Percentiles rank a stretch among this genome's conserved stretches.
Evolutionary conservation across 2,888 invertebrate genomes (phyloP).

Genomic region (Linnaemya vulpina): DNA sequence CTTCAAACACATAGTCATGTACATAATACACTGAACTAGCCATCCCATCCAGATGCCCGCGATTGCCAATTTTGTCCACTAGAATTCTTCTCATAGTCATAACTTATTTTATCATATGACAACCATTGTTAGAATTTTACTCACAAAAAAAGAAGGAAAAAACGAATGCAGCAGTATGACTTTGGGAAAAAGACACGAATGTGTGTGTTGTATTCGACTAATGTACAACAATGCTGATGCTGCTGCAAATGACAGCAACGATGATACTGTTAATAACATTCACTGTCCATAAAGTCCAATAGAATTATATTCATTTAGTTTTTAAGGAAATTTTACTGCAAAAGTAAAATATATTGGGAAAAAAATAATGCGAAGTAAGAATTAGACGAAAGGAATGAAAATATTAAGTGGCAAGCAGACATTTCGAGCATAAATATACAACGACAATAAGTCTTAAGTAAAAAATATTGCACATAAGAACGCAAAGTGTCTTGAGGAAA

Average conservation of each 20-base stretch:
- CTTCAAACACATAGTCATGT: no score
- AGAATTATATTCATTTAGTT: slow-evolving; percentile 43
- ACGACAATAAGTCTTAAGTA: slow-evolving; percentile 45
- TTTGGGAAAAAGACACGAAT: slow-evolving; percentile 19
- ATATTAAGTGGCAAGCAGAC: slow-evolving; percentile 41
- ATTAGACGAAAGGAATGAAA: slow-evolving; percentile 7
- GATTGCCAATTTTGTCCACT: not conserved
- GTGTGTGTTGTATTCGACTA: slow-evolving; percentile 45
- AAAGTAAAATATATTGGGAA: slow-evolving; percentile 29
- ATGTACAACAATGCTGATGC: slow-evolving; percentile 37
- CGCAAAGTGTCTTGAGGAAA: slow-evolving; percentile 15
- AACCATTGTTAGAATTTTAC: slow-evolving; percentile 38
- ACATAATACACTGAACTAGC: not conserved
- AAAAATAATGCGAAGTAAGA: slow-evolving; percentile 33
- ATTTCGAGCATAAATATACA: slow-evolving; percentile 49
- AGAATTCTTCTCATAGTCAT: slow-evolving; percentile 24
- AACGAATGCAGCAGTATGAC: slow-evolving; percentile 23
- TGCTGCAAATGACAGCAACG: slow-evolving; percentile 16
- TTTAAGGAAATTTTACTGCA: slow-evolving; percentile 10
- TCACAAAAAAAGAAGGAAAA: slow-evolving; percentile 2
- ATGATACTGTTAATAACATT: slow-evolving; percentile 36
- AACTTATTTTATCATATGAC: slow-evolving; percentile 21
- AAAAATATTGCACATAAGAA: not conserved
- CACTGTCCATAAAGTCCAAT: slow-evolving; percentile 12
- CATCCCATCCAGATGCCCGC: not conserved